These are phyloP conservation scores for Apistogramma diplotaenia DNA, from an alignment of 2,113 vertebrate genomes.

Conservation along the genomic window DNA sequence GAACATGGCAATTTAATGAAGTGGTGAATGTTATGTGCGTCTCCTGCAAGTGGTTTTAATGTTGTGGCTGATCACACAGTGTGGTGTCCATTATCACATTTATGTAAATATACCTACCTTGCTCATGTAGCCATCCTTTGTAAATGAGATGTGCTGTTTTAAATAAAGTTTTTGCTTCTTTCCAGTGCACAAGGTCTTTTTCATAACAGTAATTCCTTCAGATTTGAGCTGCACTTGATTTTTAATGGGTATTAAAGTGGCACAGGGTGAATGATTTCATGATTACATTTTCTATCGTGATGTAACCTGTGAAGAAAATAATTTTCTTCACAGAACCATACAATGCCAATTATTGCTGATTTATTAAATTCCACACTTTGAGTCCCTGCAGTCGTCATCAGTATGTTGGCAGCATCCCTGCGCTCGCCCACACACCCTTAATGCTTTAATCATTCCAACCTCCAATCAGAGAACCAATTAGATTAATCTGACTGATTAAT, in stretches of 20 bases:
- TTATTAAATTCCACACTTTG: too few relatives aligned
- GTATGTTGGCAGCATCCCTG: too few relatives aligned
- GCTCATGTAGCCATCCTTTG: not conserved
- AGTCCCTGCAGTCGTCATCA: too few relatives aligned
- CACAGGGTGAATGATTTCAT: not conserved
- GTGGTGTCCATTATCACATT: not conserved
- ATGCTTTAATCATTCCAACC: too few relatives aligned
- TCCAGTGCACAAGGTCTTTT: not conserved
- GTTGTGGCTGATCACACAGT: not conserved
- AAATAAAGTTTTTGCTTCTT: constrained; percentile 26
- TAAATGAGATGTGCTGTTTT: not conserved
- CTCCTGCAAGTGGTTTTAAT: not conserved
- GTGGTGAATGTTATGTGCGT: not conserved
- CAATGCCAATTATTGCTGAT: too few relatives aligned
- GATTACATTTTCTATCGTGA: too few relatives aligned
- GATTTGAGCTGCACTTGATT: not conserved
- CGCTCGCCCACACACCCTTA: too few relatives aligned
- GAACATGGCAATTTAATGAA: not conserved
- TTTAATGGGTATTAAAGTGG: too few relatives aligned
- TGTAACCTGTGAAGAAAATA: too few relatives aligned
- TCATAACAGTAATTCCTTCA: not conserved
- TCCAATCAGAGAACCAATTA: too few relatives aligned
- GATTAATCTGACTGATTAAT: too few relatives aligned
- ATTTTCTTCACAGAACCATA: too few relatives aligned
- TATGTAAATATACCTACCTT: not conserved